Evolutionary conservation across 2,888 invertebrate genomes (phyloP).

Genomic region (Crepidodera aurea): DNA sequence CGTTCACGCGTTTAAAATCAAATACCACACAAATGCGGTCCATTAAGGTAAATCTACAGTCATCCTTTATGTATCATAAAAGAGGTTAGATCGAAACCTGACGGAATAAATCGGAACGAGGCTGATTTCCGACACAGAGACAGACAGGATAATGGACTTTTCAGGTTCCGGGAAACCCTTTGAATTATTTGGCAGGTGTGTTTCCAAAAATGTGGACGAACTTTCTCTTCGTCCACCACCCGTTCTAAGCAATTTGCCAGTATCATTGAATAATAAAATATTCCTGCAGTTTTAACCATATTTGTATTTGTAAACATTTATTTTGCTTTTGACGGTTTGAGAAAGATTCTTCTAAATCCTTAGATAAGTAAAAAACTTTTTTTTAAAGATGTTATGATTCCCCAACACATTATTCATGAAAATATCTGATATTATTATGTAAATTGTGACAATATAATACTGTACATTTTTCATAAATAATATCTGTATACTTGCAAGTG

Average conservation of each 20-base stretch:
- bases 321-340: no score
- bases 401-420: no score
- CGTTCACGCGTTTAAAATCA: not conserved
- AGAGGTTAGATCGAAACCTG: conserved; percentile 19
- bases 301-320: no score
- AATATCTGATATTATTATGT: no score
- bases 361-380: no score
- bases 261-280: not conserved
- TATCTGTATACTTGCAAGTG: no score
- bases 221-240: conserved; percentile 5
- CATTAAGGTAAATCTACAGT: conserved; percentile 22
- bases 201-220: conserved; percentile 28
- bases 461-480: no score
- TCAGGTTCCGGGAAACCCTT: conserved; percentile 29
- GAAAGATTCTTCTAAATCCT: no score
- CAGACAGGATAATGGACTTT: conserved; percentile 39
- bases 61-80: conserved; percentile 23
- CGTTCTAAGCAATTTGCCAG: not conserved
- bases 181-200: conserved; percentile 39
- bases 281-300: no score
- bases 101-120: conserved; percentile 17
- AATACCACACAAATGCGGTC: conserved; percentile 2
- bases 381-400: no score
- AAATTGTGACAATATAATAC: no score
- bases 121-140: conserved; percentile 22